A percentile compares a stretch with the other conserved stretches of the same genome.
phyloP scores from a whole-genome alignment of 2,113 vertebrate species.

The human (Homo sapiens) region DNA sequence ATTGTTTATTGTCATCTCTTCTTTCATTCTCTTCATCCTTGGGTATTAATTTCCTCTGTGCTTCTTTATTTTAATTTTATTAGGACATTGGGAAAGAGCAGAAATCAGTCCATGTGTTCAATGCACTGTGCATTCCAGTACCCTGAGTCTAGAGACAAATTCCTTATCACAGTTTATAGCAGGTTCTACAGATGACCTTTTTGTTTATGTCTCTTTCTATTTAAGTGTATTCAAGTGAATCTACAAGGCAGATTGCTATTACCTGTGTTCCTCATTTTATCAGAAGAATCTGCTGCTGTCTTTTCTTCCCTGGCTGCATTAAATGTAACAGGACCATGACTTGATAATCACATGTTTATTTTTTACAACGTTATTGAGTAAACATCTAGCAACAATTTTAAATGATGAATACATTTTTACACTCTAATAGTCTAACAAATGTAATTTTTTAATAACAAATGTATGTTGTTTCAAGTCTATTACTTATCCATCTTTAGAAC shows the following conservation, averaged over 20 bases:
- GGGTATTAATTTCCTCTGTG: background rate
- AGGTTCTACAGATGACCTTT: background rate
- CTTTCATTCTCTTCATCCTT: background rate
- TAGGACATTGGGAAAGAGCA: background rate
- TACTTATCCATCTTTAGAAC: no score
- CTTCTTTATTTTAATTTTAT: background rate
- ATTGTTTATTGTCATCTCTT: background rate
- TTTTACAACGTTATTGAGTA: background rate
- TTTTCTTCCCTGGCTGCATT: background rate
- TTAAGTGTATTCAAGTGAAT: background rate
- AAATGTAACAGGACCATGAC: background rate
- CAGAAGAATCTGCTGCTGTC: background rate
- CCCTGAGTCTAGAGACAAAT: background rate
- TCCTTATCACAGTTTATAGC: background rate
- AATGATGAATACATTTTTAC: background rate
- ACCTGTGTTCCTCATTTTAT: background rate
- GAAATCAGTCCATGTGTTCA: background rate
- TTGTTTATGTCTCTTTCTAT: background rate
- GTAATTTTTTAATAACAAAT: background rate
- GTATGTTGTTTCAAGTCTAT: background rate
- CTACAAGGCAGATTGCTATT: background rate
- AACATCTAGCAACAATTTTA: background rate
- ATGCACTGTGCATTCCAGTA: background rate
- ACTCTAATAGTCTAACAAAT: background rate
- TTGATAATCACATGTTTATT: background rate